Conservation (phyloP, 2,797 vertebrate species). For the Sebastes jordani region DNA sequence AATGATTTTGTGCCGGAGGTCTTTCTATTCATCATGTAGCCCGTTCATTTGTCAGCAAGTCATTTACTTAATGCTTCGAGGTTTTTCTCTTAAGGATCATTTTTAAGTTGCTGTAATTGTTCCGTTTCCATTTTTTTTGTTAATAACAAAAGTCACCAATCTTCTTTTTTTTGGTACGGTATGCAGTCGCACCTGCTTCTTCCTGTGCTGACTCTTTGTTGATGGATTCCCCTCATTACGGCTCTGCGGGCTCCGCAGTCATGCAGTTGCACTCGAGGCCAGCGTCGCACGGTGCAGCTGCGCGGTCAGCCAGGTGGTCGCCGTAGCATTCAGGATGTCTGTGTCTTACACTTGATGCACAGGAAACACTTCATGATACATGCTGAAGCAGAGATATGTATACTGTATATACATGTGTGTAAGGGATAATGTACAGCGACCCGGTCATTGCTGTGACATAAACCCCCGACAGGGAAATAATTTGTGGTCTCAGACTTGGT, state of each 20-base stretch:
- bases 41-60: constrained; percentile 56
- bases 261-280: constrained; percentile 52
- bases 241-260: constrained; percentile 55
- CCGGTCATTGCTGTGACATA: too few species aligned
- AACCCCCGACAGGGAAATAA: too few species aligned
- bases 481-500: too few species aligned
- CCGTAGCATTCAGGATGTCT: constrained; percentile 36
- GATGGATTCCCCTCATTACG: constrained; percentile 72
- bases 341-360: constrained; percentile 10
- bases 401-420: neutral
- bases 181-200: constrained; percentile 63
- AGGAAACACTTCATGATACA: constrained; percentile 35
- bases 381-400: constrained; percentile 24
- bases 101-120: constrained; percentile 36
- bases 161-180: neutral
- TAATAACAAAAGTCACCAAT: constrained; percentile 4
- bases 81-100: constrained; percentile 38
- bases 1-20: constrained; percentile 63
- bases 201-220: constrained; percentile 57
- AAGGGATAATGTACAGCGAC: too few species aligned
- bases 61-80: constrained; percentile 28
- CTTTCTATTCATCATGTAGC: constrained; percentile 63
- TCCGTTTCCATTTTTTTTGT: constrained; percentile 6
- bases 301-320: constrained; percentile 55
- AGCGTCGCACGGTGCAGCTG: constrained; percentile 61